Percentiles rank a stretch among this genome's conserved stretches.
These are phyloP conservation scores for Spodoptera picta DNA, from an alignment of 2,888 invertebrate genomes.

Conservation along the genomic window DNA sequence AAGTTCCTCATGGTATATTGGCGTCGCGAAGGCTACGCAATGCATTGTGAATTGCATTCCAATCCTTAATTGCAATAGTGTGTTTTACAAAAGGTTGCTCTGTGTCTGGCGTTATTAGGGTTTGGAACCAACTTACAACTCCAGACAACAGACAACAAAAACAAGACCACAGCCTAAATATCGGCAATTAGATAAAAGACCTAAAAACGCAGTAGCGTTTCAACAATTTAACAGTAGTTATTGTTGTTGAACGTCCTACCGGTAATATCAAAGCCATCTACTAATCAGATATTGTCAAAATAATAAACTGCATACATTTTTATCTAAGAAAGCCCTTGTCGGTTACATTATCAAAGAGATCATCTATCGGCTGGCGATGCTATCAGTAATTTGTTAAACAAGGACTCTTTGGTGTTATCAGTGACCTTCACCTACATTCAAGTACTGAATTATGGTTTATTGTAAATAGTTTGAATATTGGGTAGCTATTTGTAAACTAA, in stretches of 20 bases:
- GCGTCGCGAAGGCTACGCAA: too few species aligned
- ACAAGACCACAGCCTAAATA: too few species aligned
- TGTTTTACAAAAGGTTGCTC: too few species aligned
- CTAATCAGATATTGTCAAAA: conserved; percentile 4
- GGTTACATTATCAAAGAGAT: conserved; percentile 4
- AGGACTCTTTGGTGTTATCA: conserved; percentile 1
- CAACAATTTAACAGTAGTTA: too few species aligned
- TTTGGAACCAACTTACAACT: too few species aligned
- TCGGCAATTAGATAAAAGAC: background rate
- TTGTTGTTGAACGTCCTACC: background rate
- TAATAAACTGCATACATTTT: conserved; percentile 8
- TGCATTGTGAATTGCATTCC: too few species aligned
- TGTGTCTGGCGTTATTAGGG: too few species aligned
- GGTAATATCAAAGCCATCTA: conserved; percentile 8
- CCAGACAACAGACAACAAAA: too few species aligned
- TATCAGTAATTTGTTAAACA: conserved; percentile 28
- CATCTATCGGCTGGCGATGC: conserved; percentile 5
- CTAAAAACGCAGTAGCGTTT: background rate
- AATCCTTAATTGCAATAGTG: too few species aligned
- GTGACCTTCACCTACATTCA: conserved; percentile 16
- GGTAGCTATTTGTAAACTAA: too few species aligned
- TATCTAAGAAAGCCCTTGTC: conserved; percentile 20
- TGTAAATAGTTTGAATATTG: too few species aligned
- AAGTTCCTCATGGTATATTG: too few species aligned
- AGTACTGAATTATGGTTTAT: background rate